Evolutionary conservation across 2,113 vertebrate species (phyloP).

Genomic region (Hypanus sabinus): DNA sequence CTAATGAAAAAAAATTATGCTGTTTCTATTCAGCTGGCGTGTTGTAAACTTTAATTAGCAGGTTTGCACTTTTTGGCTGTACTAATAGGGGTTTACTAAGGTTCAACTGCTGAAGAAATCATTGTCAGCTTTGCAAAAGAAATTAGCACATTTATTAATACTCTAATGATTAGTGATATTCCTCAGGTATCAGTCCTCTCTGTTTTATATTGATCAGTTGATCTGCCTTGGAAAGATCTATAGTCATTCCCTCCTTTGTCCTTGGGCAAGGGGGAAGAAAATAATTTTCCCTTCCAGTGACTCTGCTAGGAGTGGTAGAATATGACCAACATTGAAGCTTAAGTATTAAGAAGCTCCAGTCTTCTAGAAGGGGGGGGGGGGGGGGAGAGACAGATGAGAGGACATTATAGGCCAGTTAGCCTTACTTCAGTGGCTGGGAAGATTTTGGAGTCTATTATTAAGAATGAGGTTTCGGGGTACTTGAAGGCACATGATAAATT

Average conservation of each 20-base stretch:
- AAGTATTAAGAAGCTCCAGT: neutral
- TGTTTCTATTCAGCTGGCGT: neutral
- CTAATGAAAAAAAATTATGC: neutral
- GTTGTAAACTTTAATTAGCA: slow-evolving; percentile 30
- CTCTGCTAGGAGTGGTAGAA: neutral
- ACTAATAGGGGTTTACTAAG: neutral
- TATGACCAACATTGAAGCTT: neutral
- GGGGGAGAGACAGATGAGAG: no score
- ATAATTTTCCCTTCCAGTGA: neutral
- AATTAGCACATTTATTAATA: neutral
- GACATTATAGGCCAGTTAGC: no score
- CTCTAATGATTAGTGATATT: neutral
- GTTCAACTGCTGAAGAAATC: slow-evolving; percentile 20
- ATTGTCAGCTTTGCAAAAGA: slow-evolving; percentile 16
- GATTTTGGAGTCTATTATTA: no score
- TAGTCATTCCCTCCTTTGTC: no score
- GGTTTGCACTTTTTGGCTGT: neutral
- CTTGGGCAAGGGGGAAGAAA: neutral
- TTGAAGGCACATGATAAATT: no score
- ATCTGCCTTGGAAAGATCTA: neutral
- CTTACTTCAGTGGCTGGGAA: no score
- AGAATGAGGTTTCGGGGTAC: no score
- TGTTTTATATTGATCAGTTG: neutral
- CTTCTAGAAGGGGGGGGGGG: no score
- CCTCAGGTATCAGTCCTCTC: neutral